Evolutionary conservation across 2,797 vertebrate species (phyloP).

Genomic region (Notolabrus celidotus): DNA sequence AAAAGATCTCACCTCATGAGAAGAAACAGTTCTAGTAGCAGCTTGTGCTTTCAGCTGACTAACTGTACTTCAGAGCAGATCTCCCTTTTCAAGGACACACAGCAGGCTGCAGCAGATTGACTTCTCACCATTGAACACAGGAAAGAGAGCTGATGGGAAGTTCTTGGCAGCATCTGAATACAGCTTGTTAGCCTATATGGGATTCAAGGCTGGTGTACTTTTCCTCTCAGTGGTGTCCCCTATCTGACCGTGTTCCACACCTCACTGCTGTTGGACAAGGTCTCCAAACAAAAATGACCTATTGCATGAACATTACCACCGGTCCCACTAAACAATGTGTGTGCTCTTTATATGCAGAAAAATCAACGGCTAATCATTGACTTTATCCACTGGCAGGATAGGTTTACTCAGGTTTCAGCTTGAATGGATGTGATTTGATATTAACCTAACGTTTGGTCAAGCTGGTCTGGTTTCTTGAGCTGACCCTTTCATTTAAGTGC

Average conservation of each 20-base stretch:
- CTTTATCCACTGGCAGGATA: background rate
- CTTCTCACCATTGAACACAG: conserved; percentile 17
- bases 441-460: conserved; percentile 10
- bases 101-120: conserved; percentile 43
- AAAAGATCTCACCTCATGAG: conserved; percentile 9
- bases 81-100: conserved; percentile 43
- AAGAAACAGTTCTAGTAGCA: conserved; percentile 15
- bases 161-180: conserved; percentile 41
- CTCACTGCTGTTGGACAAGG: conserved; percentile 1
- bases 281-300: conserved; percentile 34
- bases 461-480: background rate
- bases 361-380: conserved; percentile 44
- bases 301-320: conserved; percentile 22
- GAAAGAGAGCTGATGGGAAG: conserved; percentile 38
- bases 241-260: conserved; percentile 34
- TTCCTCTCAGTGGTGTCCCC: conserved; percentile 29
- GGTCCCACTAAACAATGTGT: background rate
- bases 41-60: conserved; percentile 19
- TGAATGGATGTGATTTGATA: conserved; percentile 14
- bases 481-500: conserved; percentile 4
- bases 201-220: conserved; percentile 36
- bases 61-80: conserved; percentile 24
- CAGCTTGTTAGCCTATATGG: conserved; percentile 31
- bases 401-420: conserved; percentile 1
- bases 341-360: conserved; percentile 7